phyloP scores from a whole-genome alignment of 1,140 invertebrate species.

The Anadara kagoshimensis region DNA sequence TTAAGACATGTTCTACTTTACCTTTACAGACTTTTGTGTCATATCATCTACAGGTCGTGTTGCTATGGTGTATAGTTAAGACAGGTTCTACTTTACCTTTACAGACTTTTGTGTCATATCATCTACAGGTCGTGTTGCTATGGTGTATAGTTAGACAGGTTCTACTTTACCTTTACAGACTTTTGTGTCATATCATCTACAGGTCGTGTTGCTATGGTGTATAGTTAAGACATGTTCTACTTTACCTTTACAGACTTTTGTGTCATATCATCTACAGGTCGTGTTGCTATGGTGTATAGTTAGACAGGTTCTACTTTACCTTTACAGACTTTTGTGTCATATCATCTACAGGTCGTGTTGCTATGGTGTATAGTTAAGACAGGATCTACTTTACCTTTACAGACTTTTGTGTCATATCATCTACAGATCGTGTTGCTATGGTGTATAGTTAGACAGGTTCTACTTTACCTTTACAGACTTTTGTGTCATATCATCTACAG shows the following conservation, averaged over 20 bases:
- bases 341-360: conserved; percentile 27
- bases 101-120: conserved; percentile 27
- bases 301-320: not conserved
- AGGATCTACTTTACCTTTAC: not conserved
- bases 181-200: conserved; percentile 31
- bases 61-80: conserved; percentile 5
- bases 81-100: not conserved
- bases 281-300: conserved; percentile 16
- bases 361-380: not conserved
- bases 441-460: too few relatives aligned
- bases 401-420: conserved; percentile 28
- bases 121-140: conserved; percentile 32
- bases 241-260: conserved; percentile 13
- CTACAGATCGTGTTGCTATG: conserved; percentile 33
- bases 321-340: conserved; percentile 30
- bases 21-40: conserved; percentile 21
- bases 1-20: not conserved
- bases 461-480: conserved; percentile 6
- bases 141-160: not conserved
- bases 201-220: conserved; percentile 29
- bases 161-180: conserved; percentile 1
- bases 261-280: conserved; percentile 35
- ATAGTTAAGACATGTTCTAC: too few relatives aligned
- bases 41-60: conserved; percentile 32
- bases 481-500: conserved; percentile 32